Percentiles rank a stretch among this genome's conserved stretches.
phyloP scores from a whole-genome alignment of 2,888 invertebrate genomes.

The Seira ritae region DNA sequence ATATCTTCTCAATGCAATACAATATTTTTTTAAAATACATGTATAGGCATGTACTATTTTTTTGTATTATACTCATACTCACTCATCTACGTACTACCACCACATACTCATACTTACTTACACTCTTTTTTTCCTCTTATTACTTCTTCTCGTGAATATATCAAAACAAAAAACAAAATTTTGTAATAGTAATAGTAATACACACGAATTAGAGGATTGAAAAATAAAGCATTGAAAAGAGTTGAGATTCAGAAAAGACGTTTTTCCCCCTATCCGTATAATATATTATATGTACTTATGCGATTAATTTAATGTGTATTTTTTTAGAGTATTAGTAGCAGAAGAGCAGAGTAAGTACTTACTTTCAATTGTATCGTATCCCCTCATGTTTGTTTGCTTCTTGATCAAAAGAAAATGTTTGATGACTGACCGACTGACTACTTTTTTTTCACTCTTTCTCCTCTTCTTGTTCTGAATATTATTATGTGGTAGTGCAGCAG shows the following conservation, averaged over 20 bases:
- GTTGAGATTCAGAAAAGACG: not conserved
- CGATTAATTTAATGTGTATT: not conserved
- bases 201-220: too few relatives aligned
- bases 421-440: conserved; percentile 54
- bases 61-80: too few relatives aligned
- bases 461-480: conserved; percentile 11
- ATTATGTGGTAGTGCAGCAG: not conserved
- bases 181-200: too few relatives aligned
- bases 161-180: too few relatives aligned
- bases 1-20: too few relatives aligned
- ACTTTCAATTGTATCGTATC: conserved; percentile 57
- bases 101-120: too few relatives aligned
- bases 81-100: too few relatives aligned
- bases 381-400: conserved; percentile 33
- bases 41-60: too few relatives aligned
- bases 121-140: too few relatives aligned
- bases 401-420: conserved; percentile 12
- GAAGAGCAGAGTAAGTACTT: conserved; percentile 13
- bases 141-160: too few relatives aligned
- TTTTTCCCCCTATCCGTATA: not conserved
- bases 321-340: not conserved
- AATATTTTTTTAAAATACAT: too few relatives aligned
- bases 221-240: too few relatives aligned
- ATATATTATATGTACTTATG: not conserved
- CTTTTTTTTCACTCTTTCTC: conserved; percentile 13